phyloP scores from a whole-genome alignment of 2,888 invertebrate species.

The Heliconius aoede region DNA sequence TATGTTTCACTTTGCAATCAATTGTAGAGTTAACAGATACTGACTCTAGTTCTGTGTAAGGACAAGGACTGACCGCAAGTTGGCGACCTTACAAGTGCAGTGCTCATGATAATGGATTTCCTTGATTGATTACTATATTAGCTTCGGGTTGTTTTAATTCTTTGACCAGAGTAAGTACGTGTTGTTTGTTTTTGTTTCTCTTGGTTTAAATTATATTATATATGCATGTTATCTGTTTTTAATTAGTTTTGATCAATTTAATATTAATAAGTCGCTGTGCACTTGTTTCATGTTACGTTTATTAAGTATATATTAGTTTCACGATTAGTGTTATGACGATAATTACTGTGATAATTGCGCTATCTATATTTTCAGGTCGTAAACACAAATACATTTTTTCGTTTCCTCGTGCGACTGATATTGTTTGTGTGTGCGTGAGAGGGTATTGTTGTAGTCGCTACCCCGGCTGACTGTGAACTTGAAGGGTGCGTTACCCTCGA shows the following conservation, averaged over 20 bases:
- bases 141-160: constrained; percentile 60
- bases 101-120: constrained; percentile 69
- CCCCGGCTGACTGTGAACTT: constrained; percentile 77
- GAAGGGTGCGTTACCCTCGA: constrained; percentile 80
- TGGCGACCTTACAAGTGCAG: constrained; percentile 61
- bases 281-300: neutral
- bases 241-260: neutral
- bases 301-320: constrained; percentile 6
- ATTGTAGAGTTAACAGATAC: constrained; percentile 49
- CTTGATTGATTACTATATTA: constrained; percentile 62
- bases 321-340: neutral
- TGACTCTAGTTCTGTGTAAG: constrained; percentile 45
- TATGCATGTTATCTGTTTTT: constrained; percentile 3
- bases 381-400: constrained; percentile 22
- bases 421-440: constrained; percentile 57
- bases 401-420: constrained; percentile 48
- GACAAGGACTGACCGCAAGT: constrained; percentile 46
- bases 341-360: neutral
- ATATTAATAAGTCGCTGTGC: neutral
- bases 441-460: constrained; percentile 55
- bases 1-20: constrained; percentile 64
- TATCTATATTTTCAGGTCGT: constrained; percentile 39
- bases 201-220: neutral
- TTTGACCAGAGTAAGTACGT: constrained; percentile 61
- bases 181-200: constrained; percentile 25